Evolutionary conservation across 1,140 invertebrate species (phyloP).

Genomic region (Magallana ariakensis): DNA sequence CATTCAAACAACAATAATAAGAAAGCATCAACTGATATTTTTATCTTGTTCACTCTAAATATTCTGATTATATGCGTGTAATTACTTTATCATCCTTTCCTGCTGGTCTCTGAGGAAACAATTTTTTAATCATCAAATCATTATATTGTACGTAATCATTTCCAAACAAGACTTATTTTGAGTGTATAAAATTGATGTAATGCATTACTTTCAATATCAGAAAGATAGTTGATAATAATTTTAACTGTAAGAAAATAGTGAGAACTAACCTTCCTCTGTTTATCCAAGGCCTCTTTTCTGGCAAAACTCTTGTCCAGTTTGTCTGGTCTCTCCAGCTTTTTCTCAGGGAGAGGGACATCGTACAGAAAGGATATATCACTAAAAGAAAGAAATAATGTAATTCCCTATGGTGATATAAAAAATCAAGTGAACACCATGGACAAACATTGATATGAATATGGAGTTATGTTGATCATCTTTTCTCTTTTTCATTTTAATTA

Average conservation of each 20-base stretch:
- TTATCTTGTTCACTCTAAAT: no score
- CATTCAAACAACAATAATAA: no score
- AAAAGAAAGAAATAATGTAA: neutral
- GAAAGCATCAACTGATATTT: no score
- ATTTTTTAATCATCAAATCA: neutral
- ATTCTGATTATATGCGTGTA: no score
- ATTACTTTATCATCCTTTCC: constrained; percentile 21
- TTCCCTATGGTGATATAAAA: no score
- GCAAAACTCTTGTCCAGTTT: constrained; percentile 71
- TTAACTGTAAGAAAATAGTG: no score
- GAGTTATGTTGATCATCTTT: no score
- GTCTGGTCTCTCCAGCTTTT: constrained; percentile 68
- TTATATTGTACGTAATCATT: neutral
- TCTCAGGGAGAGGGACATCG: constrained; percentile 74
- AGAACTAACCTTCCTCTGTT: constrained; percentile 63
- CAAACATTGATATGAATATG: no score
- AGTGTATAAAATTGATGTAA: neutral
- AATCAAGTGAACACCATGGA: no score
- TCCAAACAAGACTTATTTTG: neutral
- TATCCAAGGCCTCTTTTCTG: constrained; percentile 66
- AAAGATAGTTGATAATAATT: neutral
- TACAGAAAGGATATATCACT: constrained; percentile 80
- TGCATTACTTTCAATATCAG: neutral
- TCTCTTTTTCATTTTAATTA: no score
- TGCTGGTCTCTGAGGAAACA: neutral